Evolutionary conservation across 2,113 vertebrate species (phyloP).

Genomic region (Gymnocephalus cernua): DNA sequence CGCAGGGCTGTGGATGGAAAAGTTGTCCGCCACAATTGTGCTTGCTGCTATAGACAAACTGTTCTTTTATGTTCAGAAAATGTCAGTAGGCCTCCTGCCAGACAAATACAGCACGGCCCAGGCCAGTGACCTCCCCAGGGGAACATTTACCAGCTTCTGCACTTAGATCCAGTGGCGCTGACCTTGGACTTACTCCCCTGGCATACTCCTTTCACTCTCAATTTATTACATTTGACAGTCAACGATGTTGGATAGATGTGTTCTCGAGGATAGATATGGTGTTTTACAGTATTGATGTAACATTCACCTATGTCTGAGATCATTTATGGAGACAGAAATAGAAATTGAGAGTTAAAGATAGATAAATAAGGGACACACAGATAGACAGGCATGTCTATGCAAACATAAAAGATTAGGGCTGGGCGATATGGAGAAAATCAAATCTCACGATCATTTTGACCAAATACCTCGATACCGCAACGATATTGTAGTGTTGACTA

Average conservation of each 20-base stretch:
- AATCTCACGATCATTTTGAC: no score
- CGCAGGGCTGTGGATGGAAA: slow-evolving; percentile 43
- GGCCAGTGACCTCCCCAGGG: slow-evolving; percentile 67
- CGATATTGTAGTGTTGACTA: no score
- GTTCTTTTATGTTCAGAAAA: slow-evolving; percentile 51
- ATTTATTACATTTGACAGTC: slow-evolving; percentile 71
- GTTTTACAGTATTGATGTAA: slow-evolving; percentile 14
- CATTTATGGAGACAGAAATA: slow-evolving; percentile 3
- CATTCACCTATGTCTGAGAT: neutral
- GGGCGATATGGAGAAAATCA: no score
- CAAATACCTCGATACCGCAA: no score
- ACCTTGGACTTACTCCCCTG: slow-evolving; percentile 70
- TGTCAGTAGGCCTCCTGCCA: slow-evolving; percentile 48
- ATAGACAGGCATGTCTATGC: neutral
- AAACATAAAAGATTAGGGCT: no score
- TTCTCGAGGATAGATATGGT: slow-evolving; percentile 37
- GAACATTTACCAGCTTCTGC: slow-evolving; percentile 70
- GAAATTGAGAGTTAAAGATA: neutral
- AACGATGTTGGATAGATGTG: slow-evolving; percentile 47
- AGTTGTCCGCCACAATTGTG: slow-evolving; percentile 61
- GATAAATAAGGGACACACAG: neutral
- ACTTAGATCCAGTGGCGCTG: slow-evolving; percentile 64
- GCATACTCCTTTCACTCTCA: slow-evolving; percentile 58
- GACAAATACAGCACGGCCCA: slow-evolving; percentile 60
- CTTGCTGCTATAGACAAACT: slow-evolving; percentile 45